Percentiles rank a stretch among this genome's conserved stretches.
phyloP scores from a whole-genome alignment of 2,113 vertebrate species.

The Rousettus leschenaultii region DNA sequence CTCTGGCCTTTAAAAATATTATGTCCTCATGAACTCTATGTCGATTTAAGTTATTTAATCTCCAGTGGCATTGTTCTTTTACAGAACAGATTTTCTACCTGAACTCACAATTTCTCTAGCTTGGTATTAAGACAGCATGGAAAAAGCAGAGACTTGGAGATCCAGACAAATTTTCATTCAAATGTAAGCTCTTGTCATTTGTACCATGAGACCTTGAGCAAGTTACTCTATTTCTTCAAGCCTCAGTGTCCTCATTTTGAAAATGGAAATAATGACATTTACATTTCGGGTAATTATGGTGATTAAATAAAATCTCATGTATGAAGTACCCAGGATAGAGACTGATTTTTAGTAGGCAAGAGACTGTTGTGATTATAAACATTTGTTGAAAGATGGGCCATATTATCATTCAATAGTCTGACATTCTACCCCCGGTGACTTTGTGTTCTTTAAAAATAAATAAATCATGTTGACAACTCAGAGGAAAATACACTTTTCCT shows the following conservation, averaged over 20 bases:
- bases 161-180: background rate
- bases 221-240: background rate
- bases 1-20: background rate
- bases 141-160: background rate
- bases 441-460: conserved; percentile 15
- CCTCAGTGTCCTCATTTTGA: background rate
- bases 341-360: background rate
- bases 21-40: background rate
- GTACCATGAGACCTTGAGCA: background rate
- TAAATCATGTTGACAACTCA: conserved; percentile 4
- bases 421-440: background rate
- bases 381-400: background rate
- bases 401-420: background rate
- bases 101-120: background rate
- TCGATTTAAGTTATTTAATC: background rate
- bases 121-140: background rate
- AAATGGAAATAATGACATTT: background rate
- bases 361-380: background rate
- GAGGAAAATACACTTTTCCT: conserved; percentile 42
- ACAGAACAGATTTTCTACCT: background rate
- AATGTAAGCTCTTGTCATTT: background rate
- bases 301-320: background rate
- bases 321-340: background rate
- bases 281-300: background rate
- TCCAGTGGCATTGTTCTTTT: background rate